These are phyloP conservation scores for Eupsilia transversa DNA, from an alignment of 2,888 invertebrate genomes.

Conservation along the genomic window DNA sequence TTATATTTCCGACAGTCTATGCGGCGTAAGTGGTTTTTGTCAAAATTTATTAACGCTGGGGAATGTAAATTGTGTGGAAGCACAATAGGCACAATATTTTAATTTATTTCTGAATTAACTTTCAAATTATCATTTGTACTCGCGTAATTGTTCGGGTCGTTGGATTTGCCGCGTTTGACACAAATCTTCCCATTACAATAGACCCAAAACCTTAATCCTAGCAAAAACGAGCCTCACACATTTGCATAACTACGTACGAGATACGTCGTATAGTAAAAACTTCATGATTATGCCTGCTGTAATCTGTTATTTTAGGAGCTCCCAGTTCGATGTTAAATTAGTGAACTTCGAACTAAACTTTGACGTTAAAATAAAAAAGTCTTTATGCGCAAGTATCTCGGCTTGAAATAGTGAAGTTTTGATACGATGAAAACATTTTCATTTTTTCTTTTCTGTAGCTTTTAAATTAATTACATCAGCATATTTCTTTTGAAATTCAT, in stretches of 20 bases:
- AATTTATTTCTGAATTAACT: constrained; percentile 65
- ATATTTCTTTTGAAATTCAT: constrained; percentile 66
- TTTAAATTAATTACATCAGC: constrained; percentile 69
- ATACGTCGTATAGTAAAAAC: constrained; percentile 65
- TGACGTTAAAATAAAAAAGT: constrained; percentile 67
- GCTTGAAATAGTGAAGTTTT: constrained; percentile 69
- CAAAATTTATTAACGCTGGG: constrained; percentile 40
- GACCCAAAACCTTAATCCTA: constrained; percentile 77
- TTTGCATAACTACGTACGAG: constrained; percentile 77
- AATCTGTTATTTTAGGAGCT: constrained; percentile 72
- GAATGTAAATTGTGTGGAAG: constrained; percentile 54
- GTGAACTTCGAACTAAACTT: constrained; percentile 70
- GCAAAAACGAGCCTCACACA: constrained; percentile 76
- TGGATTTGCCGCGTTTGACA: constrained; percentile 76
- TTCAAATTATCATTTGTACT: constrained; percentile 67
- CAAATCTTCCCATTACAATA: constrained; percentile 79
- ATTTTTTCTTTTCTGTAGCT: constrained; percentile 69
- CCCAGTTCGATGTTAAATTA: constrained; percentile 68
- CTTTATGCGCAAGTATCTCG: constrained; percentile 68
- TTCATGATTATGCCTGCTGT: constrained; percentile 64
- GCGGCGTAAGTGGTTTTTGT: constrained; percentile 49
- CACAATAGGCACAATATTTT: constrained; percentile 50
- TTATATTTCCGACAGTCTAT: constrained; percentile 51
- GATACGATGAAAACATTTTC: constrained; percentile 70
- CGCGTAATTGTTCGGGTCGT: constrained; percentile 71